Evolutionary conservation across 2,797 vertebrate genomes (phyloP).

Genomic region (Ataeniobius toweri): DNA sequence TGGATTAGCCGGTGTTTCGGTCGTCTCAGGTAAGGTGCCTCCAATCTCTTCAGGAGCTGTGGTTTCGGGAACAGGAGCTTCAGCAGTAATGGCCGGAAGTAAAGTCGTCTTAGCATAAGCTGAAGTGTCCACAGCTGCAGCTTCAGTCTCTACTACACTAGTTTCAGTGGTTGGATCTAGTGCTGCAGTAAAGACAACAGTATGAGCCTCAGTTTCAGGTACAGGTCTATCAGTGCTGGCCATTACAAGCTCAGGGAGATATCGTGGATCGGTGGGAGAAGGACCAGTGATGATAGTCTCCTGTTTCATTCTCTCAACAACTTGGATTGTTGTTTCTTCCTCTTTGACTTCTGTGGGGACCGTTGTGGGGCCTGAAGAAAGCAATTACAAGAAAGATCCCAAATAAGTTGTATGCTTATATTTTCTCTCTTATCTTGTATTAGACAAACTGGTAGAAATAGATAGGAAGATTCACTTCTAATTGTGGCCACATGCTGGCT

Average conservation of each 20-base stretch:
- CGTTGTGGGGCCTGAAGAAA: conserved; percentile 66
- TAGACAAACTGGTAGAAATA: background rate
- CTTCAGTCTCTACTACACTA: background rate
- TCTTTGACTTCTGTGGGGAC: conserved; percentile 8
- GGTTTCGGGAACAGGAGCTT: background rate
- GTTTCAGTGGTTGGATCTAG: background rate
- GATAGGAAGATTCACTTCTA: background rate
- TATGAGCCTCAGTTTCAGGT: background rate
- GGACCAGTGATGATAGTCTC: conserved; percentile 12
- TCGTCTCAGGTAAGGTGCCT: background rate
- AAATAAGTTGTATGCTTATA: background rate
- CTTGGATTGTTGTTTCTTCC: accelerated
- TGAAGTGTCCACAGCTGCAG: background rate
- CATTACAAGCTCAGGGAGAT: accelerated
- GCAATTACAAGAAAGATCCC: conserved; percentile 7
- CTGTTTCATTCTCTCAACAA: accelerated
- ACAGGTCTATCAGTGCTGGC: background rate
- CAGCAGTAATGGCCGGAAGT: background rate
- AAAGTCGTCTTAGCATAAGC: background rate
- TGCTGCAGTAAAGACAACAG: background rate
- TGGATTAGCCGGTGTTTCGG: background rate
- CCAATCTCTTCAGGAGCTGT: background rate
- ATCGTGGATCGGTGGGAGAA: background rate
- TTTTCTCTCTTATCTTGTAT: background rate
- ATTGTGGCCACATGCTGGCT: background rate